A percentile compares a stretch with the other conserved stretches of the same genome.
These are phyloP conservation scores for Brachionus asplanchnoidis DNA, from an alignment of 1,140 invertebrate species.

Conservation along the genomic window DNA sequence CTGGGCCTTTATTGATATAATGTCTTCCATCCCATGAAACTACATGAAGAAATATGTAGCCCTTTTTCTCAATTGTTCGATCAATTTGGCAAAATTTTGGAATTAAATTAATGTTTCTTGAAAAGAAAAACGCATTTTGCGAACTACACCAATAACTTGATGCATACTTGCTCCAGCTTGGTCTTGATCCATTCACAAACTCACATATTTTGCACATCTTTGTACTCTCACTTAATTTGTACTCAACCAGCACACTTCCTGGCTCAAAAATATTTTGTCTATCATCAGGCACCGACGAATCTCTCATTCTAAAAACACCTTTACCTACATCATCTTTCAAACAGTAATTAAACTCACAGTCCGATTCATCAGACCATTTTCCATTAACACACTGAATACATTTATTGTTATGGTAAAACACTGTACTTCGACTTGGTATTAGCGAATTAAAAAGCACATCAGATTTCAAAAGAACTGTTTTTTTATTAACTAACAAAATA, in stretches of 20 bases:
- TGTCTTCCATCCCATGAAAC: not conserved
- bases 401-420: not conserved
- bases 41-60: not conserved
- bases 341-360: conserved; percentile 25
- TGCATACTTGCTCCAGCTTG: conserved; percentile 5
- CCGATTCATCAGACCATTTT: not conserved
- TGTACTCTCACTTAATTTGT: not conserved
- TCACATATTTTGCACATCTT: conserved; percentile 7
- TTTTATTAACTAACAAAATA: not conserved
- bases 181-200: not conserved
- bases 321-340: not conserved
- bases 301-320: not conserved
- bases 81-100: not conserved
- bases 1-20: not conserved
- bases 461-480: not conserved
- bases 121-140: not conserved
- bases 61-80: not conserved
- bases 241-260: not conserved
- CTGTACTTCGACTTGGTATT: not conserved
- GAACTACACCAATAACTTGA: not conserved
- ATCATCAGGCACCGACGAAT: not conserved
- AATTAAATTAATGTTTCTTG: not conserved
- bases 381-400: not conserved
- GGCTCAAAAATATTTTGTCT: conserved; percentile 29
- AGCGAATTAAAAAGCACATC: not conserved